Evolutionary conservation across 2,113 vertebrate species (phyloP).

Genomic region (Urocynchramus pylzowi): DNA sequence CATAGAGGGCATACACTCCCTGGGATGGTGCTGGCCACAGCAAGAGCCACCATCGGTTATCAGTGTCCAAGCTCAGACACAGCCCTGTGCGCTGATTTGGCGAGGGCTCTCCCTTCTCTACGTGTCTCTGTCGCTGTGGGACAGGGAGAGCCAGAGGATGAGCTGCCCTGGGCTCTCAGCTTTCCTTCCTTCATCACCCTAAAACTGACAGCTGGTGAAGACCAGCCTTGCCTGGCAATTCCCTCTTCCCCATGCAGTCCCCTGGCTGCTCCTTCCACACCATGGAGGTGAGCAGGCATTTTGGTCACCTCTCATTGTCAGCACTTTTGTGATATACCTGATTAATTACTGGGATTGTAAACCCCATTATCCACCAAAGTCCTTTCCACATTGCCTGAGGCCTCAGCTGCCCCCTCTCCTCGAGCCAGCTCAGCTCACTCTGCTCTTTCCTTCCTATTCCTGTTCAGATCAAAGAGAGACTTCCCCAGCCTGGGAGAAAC

Average conservation of each 20-base stretch:
- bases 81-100: rapidly evolving
- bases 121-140: neutral
- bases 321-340: neutral
- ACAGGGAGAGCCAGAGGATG: neutral
- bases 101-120: rapidly evolving
- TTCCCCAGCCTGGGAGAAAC: neutral
- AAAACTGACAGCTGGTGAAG: neutral
- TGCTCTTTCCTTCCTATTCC: neutral
- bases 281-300: neutral
- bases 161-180: neutral
- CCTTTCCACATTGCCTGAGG: neutral
- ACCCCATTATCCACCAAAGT: neutral
- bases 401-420: neutral
- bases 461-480: neutral
- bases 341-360: neutral
- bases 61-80: neutral
- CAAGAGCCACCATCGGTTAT: neutral
- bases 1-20: rapidly evolving
- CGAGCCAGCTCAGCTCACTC: neutral
- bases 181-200: neutral
- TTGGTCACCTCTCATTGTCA: neutral
- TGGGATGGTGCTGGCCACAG: neutral
- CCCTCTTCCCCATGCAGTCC: neutral
- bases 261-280: neutral
- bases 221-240: neutral